Base-by-base conservation (phyloP, 2,888 invertebrate genomes). In the Cephus pulcher region DNA sequence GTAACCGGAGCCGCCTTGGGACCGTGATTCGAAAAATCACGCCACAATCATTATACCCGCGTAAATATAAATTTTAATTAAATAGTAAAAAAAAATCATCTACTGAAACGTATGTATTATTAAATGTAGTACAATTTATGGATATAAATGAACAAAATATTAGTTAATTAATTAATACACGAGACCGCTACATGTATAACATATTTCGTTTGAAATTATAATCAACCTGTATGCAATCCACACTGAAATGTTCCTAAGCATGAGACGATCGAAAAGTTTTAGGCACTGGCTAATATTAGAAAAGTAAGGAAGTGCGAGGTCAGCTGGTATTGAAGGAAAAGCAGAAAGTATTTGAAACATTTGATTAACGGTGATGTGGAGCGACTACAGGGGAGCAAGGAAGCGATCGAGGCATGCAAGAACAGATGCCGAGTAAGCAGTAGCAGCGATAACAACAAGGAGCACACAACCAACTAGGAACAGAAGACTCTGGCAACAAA, bases 361-460 rank as follows among this genome's bases (percentile, higher is more conserved):
- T 23, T 56, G 56, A 56, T 56, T 40, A 40, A 40, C 15, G 40
- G 23, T 56, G 56, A 56, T 23, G 56, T 15, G 9, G 23, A 56
- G 23, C 56, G 9, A 23, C 56, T 75, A 34, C 33, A 69, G 73
- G 11, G 69, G 56, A 37, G 9, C 37, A 34, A 34, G 69, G 32
- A 23, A 73, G 34, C 11, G 15, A 56, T 30, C 23, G 33, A 35
- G 37, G 34, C 30, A 73, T 34, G 76, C 56, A 79, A 76, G 80
- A 76, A 73, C 76, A 71, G 68, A 77, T 77, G 74, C 69, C 74
- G 76, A 76, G 73, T 56, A 68, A 79, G 56, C 74, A 68, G 34
- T 69, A 82, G 76, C 78, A 78, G 80, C 77, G 79, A 83, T 78
- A 80, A 79, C 78, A 81, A 74, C 78, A 40, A 76, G 79, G 75